These are phyloP conservation scores for Carpatolechia fugitivella DNA, from an alignment of 2,888 invertebrate genomes.

Conservation along the genomic window DNA sequence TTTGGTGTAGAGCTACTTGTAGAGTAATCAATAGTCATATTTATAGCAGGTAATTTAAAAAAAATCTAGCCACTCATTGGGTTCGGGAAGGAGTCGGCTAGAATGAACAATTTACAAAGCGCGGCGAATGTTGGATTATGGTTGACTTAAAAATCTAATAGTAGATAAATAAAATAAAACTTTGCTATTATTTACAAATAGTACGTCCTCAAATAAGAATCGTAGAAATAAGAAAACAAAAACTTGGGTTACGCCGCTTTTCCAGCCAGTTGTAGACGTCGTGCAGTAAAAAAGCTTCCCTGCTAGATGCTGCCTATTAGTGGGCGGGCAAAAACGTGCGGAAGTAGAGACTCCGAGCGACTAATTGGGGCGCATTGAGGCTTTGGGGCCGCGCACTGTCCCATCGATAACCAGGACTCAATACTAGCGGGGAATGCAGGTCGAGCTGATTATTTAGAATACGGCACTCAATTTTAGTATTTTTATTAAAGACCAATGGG, in stretches of 20 bases:
- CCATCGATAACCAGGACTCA: slow-evolving; percentile 15
- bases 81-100: no score
- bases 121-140: no score
- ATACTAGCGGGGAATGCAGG: not conserved
- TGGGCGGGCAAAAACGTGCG: slow-evolving; percentile 71
- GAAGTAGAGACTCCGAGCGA: slow-evolving; percentile 58
- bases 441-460: no score
- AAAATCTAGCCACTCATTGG: not conserved
- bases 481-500: no score
- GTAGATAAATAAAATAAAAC: no score
- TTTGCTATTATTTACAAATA: no score
- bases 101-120: not conserved
- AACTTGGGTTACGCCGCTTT: not conserved
- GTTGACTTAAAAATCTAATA: no score
- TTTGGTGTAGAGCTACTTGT: no score
- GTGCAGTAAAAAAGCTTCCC: not conserved
- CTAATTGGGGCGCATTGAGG: slow-evolving; percentile 73
- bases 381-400: slow-evolving; percentile 46
- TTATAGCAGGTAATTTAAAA: not conserved
- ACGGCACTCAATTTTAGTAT: no score
- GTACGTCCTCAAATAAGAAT: no score
- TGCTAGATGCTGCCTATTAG: slow-evolving; percentile 65
- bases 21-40: no score
- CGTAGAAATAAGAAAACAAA: not conserved
- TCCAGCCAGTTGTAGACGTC: not conserved